A percentile compares a stretch with the other conserved stretches of the same genome.
Conservation (phyloP, 2,113 vertebrate species). For the Ameiurus melas region DNA sequence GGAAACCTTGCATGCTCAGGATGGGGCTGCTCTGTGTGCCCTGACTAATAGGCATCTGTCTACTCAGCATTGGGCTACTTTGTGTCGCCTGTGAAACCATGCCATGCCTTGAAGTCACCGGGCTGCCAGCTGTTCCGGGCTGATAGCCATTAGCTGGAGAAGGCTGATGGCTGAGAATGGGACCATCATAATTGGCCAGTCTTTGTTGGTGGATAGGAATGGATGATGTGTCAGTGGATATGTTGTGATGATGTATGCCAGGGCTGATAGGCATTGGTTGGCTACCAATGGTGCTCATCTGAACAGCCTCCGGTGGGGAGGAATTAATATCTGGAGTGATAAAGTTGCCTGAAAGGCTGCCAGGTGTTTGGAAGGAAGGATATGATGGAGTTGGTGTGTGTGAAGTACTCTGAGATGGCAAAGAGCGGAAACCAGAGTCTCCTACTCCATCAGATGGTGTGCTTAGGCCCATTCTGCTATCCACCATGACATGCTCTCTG, state of each 20-base stretch:
- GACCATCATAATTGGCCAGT: slow-evolving; percentile 61
- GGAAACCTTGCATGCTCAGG: slow-evolving; percentile 67
- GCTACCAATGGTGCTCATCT: slow-evolving; percentile 55
- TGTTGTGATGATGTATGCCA: slow-evolving; percentile 75
- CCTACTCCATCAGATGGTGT: slow-evolving; percentile 73
- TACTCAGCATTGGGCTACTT: slow-evolving; percentile 48
- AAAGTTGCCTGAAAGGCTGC: slow-evolving; percentile 56
- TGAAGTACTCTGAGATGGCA: slow-evolving; percentile 69
- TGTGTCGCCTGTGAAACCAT: slow-evolving; percentile 59
- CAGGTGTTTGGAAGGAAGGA: slow-evolving; percentile 63
- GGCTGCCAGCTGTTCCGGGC: slow-evolving; percentile 59
- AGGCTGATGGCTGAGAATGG: slow-evolving; percentile 49
- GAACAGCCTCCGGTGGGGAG: slow-evolving; percentile 64
- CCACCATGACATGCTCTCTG: slow-evolving; percentile 72
- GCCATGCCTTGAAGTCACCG: slow-evolving; percentile 58
- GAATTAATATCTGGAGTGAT: slow-evolving; percentile 61
- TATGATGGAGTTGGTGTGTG: slow-evolving; percentile 68
- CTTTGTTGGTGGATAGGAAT: slow-evolving; percentile 75
- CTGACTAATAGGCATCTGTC: slow-evolving; percentile 47
- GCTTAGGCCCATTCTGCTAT: slow-evolving; percentile 74
- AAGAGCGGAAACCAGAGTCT: slow-evolving; percentile 79
- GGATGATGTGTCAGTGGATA: slow-evolving; percentile 74
- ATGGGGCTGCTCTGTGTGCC: slow-evolving; percentile 62
- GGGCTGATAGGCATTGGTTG: slow-evolving; percentile 74
- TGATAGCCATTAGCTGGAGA: slow-evolving; percentile 65